Evolutionary conservation across 2,113 vertebrate species (phyloP).

Genomic region (Nyctereutes procyonoides): DNA sequence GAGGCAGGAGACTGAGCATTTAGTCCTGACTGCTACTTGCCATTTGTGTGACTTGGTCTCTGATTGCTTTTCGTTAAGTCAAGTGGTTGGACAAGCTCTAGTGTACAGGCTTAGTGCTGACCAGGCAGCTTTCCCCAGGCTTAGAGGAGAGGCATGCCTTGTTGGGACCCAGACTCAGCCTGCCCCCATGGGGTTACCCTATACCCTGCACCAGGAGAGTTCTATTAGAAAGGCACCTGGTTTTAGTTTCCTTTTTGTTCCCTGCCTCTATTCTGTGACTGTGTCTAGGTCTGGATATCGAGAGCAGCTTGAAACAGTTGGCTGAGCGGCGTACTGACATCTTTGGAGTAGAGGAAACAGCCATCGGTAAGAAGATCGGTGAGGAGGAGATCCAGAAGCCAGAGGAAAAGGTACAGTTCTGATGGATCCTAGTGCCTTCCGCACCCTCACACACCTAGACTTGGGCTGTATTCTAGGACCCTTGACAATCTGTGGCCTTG

Average conservation of each 20-base stretch:
- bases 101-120: background rate
- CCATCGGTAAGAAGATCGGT: constrained; percentile 99
- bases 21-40: background rate
- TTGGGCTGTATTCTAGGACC: background rate
- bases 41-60: background rate
- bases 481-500: background rate
- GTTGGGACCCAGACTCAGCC: background rate
- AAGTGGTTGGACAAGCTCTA: background rate
- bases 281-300: constrained; percentile 94
- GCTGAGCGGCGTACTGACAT: constrained; percentile 99
- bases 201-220: background rate
- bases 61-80: background rate
- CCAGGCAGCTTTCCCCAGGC: background rate
- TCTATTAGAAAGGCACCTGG: background rate
- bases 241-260: background rate
- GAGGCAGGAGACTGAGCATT: background rate
- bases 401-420: constrained; percentile 94
- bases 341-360: constrained; percentile 98
- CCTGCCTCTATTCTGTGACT: background rate
- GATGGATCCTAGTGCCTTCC: background rate
- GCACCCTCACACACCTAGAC: rapidly evolving
- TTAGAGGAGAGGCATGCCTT: background rate
- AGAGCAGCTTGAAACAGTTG: constrained; percentile 99
- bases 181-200: background rate
- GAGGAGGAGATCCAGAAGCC: constrained; percentile 99